Conservation (phyloP, 1,140 invertebrate genomes). For the Tribolium madens region DNA sequence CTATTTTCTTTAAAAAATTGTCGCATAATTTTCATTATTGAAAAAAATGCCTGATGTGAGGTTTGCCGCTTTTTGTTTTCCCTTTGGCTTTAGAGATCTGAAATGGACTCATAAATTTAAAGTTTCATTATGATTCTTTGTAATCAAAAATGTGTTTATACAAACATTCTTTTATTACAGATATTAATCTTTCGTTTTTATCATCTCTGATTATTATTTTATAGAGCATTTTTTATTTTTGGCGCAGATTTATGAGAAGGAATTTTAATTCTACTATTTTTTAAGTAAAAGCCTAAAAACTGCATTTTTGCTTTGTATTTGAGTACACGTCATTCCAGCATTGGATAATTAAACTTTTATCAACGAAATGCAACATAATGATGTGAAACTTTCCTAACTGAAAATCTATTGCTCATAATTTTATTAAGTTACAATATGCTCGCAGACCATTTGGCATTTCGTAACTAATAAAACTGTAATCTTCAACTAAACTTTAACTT, state of each 20-base stretch:
- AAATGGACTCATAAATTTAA: slow-evolving; percentile 22
- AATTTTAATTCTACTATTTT: neutral
- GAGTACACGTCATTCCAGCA: neutral
- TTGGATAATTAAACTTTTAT: neutral
- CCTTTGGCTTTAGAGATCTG: slow-evolving; percentile 2
- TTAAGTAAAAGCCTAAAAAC: neutral
- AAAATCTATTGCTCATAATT: too few relatives aligned
- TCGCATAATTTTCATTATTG: neutral
- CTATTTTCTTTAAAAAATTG: too few relatives aligned
- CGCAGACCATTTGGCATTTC: too few relatives aligned
- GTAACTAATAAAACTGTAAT: too few relatives aligned
- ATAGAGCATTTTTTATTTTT: slow-evolving; percentile 3
- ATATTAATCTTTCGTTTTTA: slow-evolving; percentile 29
- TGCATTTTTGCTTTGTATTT: neutral
- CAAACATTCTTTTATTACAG: slow-evolving; percentile 27
- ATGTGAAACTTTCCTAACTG: too few relatives aligned
- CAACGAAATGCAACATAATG: too few relatives aligned
- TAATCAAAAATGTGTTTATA: slow-evolving; percentile 34
- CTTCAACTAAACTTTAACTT: too few relatives aligned
- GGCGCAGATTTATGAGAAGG: neutral
- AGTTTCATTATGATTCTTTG: slow-evolving; percentile 28
- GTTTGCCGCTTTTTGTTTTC: slow-evolving; percentile 1
- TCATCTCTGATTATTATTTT: slow-evolving; percentile 26
- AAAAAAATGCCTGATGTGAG: neutral
- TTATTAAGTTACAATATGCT: too few relatives aligned